Percentiles rank a stretch among this genome's conserved stretches.
These are phyloP conservation scores for Saxidomus purpurata DNA, from an alignment of 1,140 invertebrate species.

Conservation along the genomic window DNA sequence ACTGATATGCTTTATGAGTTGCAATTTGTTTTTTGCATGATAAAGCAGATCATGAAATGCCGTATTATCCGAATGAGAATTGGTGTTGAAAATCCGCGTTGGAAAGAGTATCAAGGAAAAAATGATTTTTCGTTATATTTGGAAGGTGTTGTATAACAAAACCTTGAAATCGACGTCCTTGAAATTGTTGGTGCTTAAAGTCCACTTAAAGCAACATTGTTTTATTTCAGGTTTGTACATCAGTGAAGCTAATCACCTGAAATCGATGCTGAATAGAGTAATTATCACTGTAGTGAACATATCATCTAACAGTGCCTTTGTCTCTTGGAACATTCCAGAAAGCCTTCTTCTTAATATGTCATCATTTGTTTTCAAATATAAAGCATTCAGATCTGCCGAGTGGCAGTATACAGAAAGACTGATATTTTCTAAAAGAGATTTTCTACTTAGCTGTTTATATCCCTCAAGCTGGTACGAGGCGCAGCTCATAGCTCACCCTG, in stretches of 20 bases:
- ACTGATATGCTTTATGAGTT: no score
- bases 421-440: slow-evolving; percentile 32
- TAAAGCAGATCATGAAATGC: no score
- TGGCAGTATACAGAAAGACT: slow-evolving; percentile 39
- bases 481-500: slow-evolving; percentile 26
- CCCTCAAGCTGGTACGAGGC: slow-evolving; percentile 41
- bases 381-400: not conserved
- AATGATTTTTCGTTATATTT: no score
- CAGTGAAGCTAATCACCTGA: not conserved
- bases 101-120: no score
- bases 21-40: no score
- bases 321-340: slow-evolving; percentile 24
- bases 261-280: not conserved
- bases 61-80: no score
- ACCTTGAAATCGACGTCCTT: no score
- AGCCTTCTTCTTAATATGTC: not conserved
- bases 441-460: slow-evolving; percentile 17
- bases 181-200: no score
- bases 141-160: no score
- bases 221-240: not conserved
- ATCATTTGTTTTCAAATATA: slow-evolving; percentile 51
- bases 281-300: not conserved
- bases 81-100: no score
- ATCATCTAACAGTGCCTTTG: slow-evolving; percentile 21
- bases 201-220: no score